Evolutionary conservation across 2,113 vertebrate species (phyloP), one percentile per base, ranked within the genome.

Genomic region (Falcunculus frontatus): DNA sequence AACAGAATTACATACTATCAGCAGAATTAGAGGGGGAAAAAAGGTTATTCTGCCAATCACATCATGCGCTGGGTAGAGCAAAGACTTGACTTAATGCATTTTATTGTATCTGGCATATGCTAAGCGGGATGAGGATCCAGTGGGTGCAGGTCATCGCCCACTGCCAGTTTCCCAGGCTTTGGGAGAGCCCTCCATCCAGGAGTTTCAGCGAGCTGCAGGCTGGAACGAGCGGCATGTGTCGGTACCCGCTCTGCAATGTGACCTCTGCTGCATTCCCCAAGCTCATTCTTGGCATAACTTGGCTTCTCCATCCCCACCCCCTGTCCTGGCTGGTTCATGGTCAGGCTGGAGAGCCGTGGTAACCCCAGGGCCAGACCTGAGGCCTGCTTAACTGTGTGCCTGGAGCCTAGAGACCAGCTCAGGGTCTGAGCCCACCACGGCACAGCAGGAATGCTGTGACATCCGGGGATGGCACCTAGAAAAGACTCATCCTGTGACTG

Each of bases 61-160:
- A 60, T 95, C 79, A 74, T 70, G 90, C 1, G 3, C 89, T 52
- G 89, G 72, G 67, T 49, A 76, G 23, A 93, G 84, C 75, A 46
- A 35, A 95, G 87, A 27, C 87, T 90, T 42, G 68, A 49, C 68
- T 92, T 95, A 89, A 93, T 90, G 93, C 94, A 70, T 90, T 65
- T 74, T 77, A 87, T 93, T 92, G 93, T 90, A 8, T 60, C 73
- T 95, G 94, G 92, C 74, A 32, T 89, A 75, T 92, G 92, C 86
- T 78, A 90, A 94, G 78, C 90, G 84, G 91, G 92, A 79, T 49
- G 93, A 73, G 77, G 87, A 78, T 59, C 21, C 53, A 78, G 97
- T 98, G 98, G 98, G 97, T 84, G 94, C 84, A 30, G 96, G 96
- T 97, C 96, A 91, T 97, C 93, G 87, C 97, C 98, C 95, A 97